Evolutionary conservation across 2,888 invertebrate species (phyloP).

Genomic region (Dione vanillae): DNA sequence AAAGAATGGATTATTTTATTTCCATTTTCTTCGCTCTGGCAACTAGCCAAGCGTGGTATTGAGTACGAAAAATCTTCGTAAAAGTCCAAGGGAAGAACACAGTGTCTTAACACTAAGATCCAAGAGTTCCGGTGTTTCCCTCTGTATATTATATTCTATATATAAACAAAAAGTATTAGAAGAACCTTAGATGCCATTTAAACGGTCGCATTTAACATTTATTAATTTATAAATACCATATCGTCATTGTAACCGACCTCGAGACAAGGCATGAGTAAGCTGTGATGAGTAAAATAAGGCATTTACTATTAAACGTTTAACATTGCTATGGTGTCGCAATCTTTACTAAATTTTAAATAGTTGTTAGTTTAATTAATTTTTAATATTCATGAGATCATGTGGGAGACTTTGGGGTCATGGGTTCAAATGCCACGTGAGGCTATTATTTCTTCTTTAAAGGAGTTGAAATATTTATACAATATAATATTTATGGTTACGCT

Average conservation of each 20-base stretch:
- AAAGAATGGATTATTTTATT: too few species aligned
- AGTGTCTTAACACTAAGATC: too few species aligned
- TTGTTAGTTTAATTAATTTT: not conserved
- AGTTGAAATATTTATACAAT: too few species aligned
- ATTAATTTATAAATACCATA: conserved; percentile 28
- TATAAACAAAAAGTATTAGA: not conserved
- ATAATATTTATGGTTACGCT: too few species aligned
- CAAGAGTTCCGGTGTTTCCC: too few species aligned
- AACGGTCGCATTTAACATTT: not conserved
- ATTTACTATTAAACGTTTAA: not conserved
- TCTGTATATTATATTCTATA: too few species aligned
- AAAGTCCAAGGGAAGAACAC: too few species aligned
- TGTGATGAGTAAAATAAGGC: conserved; percentile 38
- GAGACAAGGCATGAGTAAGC: conserved; percentile 34
- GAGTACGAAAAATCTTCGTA: too few species aligned
- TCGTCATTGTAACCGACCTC: conserved; percentile 26
- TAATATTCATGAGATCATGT: not conserved
- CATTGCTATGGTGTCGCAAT: not conserved
- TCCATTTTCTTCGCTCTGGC: too few species aligned
- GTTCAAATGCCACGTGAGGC: not conserved
- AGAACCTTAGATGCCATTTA: not conserved
- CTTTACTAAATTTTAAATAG: not conserved
- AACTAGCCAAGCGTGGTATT: too few species aligned
- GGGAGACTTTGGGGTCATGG: not conserved
- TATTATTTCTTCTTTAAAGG: not conserved